Base-by-base conservation (phyloP, 2,113 vertebrate species). In the Nycticorax nycticorax region DNA sequence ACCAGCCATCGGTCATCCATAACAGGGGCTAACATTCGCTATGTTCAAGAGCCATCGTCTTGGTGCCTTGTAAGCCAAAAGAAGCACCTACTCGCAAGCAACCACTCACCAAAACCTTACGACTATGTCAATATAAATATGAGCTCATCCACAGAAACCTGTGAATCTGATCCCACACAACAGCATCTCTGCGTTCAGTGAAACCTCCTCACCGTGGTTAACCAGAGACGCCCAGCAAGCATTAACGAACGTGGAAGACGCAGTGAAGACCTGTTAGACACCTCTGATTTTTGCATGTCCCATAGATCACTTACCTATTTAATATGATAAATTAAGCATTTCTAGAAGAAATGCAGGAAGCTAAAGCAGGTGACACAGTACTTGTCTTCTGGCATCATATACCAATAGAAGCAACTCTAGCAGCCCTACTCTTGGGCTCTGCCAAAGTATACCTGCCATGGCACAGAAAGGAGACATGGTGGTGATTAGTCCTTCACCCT, bases 21-120 rank as follows among this genome's bases (percentile, higher is more conserved):
- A 93, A 22, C 4, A 78, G 16, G 6, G 23, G 24, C 43, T 62
- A 59, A 50, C 1, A 5, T n/a, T 68, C 0, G 0, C n/a, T 45
- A 1, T 9, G 20, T 20, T 73, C 32, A 77, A 59, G 27, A 18
- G 17, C 17, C 57, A 45, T 33, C 5, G 3, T 23, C 17, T 21
- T 32, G n/a, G 28, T 50, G 37, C 22, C 16, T 41, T 62, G 12
- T 12, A 56, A 92, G 39, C 28, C 48, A 83, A 63, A 93, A 67
- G 19, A 26, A 53, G 41, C 23, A 59, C 19, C 39, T n/a, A 50
- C 48, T 12, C 0, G 5, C 41, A 68, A 50, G 26, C 28, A 91
- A 47, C 13, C 0, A 3, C 20, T 56, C 55, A 32, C 10, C 15
- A 62, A 74, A 92, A 63, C 33, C 14, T 10, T 26, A 67, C 1